Conservation (phyloP, 1,140 invertebrate species). For the Hylaeus anthracinus region DNA sequence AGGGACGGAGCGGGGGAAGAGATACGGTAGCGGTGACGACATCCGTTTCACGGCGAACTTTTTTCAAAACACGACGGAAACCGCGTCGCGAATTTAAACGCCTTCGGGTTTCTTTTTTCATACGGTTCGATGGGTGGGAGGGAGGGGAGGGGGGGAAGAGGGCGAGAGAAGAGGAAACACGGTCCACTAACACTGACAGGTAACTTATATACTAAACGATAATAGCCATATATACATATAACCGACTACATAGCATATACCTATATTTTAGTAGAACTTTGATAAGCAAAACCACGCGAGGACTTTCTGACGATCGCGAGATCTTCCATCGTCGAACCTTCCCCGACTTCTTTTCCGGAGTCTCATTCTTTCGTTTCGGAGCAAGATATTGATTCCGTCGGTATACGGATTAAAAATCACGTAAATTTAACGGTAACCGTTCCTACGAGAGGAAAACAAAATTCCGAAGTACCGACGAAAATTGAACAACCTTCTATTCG, state of each 20-base stretch:
- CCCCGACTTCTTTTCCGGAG: background rate
- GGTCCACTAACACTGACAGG: constrained; percentile 72
- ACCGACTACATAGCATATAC: constrained; percentile 75
- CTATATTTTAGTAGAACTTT: constrained; percentile 80
- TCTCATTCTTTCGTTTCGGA: background rate
- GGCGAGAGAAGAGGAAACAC: constrained; percentile 41
- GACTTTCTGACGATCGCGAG: constrained; percentile 63
- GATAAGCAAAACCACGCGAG: constrained; percentile 67
- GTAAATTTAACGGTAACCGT: no score
- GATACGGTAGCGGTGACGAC: background rate
- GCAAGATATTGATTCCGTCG: no score
- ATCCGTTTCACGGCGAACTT: constrained; percentile 27
- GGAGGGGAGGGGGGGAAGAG: background rate
- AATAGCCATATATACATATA: constrained; percentile 77
- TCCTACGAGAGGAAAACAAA: no score
- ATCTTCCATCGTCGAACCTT: background rate
- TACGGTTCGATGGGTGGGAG: no score
- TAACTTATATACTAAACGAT: constrained; percentile 74
- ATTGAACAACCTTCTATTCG: no score
- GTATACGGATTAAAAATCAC: no score
- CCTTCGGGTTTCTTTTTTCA: background rate
- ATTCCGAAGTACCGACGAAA: no score
- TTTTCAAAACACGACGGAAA: background rate
- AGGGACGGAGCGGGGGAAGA: background rate
- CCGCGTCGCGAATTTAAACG: constrained; percentile 16